Base-by-base conservation (phyloP, 2,113 vertebrate genomes). In the Microcebus griseorufus region DNA sequence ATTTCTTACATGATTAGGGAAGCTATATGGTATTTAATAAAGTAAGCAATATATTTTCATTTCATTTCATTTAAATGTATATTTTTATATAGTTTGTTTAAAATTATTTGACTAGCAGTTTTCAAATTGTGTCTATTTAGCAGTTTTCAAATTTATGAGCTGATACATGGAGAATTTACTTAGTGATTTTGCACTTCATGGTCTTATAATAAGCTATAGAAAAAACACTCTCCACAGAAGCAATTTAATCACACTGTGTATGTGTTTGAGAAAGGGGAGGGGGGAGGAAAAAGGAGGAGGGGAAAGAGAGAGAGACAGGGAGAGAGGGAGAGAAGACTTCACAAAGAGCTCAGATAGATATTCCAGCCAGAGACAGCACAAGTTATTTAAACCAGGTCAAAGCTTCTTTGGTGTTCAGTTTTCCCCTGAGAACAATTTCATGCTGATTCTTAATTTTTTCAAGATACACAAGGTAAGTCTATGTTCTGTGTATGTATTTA, bases 391-490 rank as follows among this genome's bases (percentile, higher is more conserved):
- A 96, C 90, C 96, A 94, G 96, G 93, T 97, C 97, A 96, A 9
- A 67, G 55, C 92, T 69, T 37, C 58, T 45, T 75, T 78, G 95
- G 89, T 55, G 92, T 90, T 95, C 32, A 34, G 72, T 58, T 95
- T 73, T 95, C 88, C 84, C 72, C 95, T 92, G 58, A 94, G 85
- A 96, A 98, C 95, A 96, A 72, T 93, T 95, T 6, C 1, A 48
- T 95, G 93, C 84, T 18, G 78, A 86, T 94, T 96, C 96, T 97
- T 97, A 94, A 88, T 86, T 96, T 97, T 97, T 88, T 94, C 98
- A 97, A 97, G 97, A 95, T 37, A 95, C 78, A 69, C 88, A 89
- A 98, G 98, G 98, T 99, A 98, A 99, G 98, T 91, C 62, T 90
- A 2, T 96, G 20, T 94, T 97, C 90, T 95, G 9, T 97, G 4